Base-by-base conservation (phyloP, 2,113 vertebrate genomes). In the Bolborhynchus lineola region DNA sequence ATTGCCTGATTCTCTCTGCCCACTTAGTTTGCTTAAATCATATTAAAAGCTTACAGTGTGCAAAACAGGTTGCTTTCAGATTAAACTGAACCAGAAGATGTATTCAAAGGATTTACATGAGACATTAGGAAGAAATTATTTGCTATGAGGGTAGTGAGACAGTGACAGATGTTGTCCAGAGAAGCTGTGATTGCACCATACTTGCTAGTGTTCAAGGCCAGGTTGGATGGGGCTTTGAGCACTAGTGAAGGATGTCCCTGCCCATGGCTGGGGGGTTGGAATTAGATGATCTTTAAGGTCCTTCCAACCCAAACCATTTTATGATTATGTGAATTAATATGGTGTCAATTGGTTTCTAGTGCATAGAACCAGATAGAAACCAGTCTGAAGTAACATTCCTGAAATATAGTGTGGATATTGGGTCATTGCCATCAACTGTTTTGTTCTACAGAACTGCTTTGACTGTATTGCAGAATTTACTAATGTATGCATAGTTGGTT, bases 241-340 rank as follows among this genome's bases (percentile, higher is more conserved):
- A n/a, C 33, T 59, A n/a, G 19, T n/a, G 33, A 20, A 23, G 21
- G 13, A 20, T n/a, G 33, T 35, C 57, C 33, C 9, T 59, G 33
- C 20, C 57, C 21, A n/a, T 35, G 33, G 21, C 33, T 23, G 33
- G 57, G 33, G 33, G 13, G 13, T 10, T 59, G 57, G 13, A 59
- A 59, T n/a, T 14, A 59, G 20, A n/a, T 59, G 20, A 59, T n/a
- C 57, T 35, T 59, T n/a, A 59, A 7, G 33, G 33, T n/a, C 57
- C 9, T 23, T 59, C 20, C 57, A 59, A 35, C 33, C 20, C 20
- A 59, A 59, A 33, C 57, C 57, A 23, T 23, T n/a, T 23, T n/a
- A n/a, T 59, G 57, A 15, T n/a, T 59, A n/a, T n/a, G 23, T 35
- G 13, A 62, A 50, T 82, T 46, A 41, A 14, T 0, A 0, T 28